These are phyloP conservation scores for Chelonoidis abingdonii DNA, from an alignment of 2,113 vertebrate species.

Conservation along the genomic window DNA sequence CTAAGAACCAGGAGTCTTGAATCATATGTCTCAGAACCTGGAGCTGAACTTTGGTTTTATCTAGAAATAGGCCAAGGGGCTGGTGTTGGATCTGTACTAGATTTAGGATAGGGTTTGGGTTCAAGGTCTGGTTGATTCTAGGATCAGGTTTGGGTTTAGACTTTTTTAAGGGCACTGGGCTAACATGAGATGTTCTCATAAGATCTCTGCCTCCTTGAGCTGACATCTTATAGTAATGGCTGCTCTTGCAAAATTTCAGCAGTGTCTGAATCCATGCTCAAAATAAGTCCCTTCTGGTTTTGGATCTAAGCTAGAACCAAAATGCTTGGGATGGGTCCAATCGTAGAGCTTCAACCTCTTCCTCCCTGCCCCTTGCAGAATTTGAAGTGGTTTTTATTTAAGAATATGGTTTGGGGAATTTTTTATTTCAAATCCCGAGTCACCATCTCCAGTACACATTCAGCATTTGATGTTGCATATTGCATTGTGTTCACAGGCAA, in stretches of 20 bases:
- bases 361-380: constrained; percentile 23
- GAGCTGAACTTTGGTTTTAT: not conserved
- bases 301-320: not conserved
- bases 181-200: not conserved
- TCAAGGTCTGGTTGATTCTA: fast-evolving
- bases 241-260: not conserved
- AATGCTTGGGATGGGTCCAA: not conserved
- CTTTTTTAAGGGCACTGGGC: not conserved
- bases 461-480: fast-evolving
- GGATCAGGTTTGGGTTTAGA: not conserved
- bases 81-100: not conserved
- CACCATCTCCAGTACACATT: constrained; percentile 48
- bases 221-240: not conserved
- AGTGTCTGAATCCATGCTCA: fast-evolving
- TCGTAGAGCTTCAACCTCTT: not conserved
- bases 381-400: not conserved
- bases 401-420: not conserved
- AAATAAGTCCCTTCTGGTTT: not conserved
- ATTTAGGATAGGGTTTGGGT: not conserved
- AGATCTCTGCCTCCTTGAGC: not conserved
- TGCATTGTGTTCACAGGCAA: not conserved
- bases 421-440: constrained; percentile 55
- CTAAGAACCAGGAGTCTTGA: not conserved
- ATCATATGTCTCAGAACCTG: not conserved
- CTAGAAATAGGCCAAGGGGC: not conserved